Evolutionary conservation across 2,797 vertebrate species (phyloP), one percentile per base, ranked within the genome.

Genomic region (Eremophila alpestris): DNA sequence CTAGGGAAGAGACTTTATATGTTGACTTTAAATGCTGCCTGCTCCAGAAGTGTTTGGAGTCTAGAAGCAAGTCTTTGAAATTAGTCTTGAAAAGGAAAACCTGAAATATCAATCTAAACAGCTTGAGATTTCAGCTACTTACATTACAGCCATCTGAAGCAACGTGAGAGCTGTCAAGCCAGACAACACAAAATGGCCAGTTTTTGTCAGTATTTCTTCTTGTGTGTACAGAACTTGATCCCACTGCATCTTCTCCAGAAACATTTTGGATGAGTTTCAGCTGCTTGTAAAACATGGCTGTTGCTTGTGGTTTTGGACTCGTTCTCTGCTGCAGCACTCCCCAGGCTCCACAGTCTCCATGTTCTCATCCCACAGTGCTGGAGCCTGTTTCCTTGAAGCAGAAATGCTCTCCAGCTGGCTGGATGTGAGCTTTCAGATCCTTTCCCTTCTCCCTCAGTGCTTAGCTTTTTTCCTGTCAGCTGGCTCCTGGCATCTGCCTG

Each of bases 291-390:
- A 76, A 34, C 0, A 0, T 51, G 60, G 51, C 55, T 58, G 51
- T 29, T 52, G 63, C 32, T 65, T 30, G 23, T 73, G 55, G 67
- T 49, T 90, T 83, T 43, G 34, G 68, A 8, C 12, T 48, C 0
- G 0, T 40, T 32, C 45, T n/a, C 70, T 32, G 56, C 27, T 19
- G 15, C 32, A 16, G 82, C 46, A 11, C 16, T 34, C 26, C 54
- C 18, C 34, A 24, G 41, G 32, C 60, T 77, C 69, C 0, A 0
- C 30, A 23, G 45, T 5, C 64, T 43, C 60, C 0, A 0, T 0
- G 1, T 45, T 76, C 63, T 41, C 54, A 22, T 27, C 63, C 55
- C 1, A 0, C 54, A 76, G 48, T 3, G 46, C 23, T 3, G 2
- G 19, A 79, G 51, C 46, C 55, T 7, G 7, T 24, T 76, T 83